Percentiles rank a stretch among this genome's conserved stretches.
These are phyloP conservation scores for Enteromius thamalakanensis DNA, from an alignment of 2,797 vertebrate genomes.

Conservation along the genomic window DNA sequence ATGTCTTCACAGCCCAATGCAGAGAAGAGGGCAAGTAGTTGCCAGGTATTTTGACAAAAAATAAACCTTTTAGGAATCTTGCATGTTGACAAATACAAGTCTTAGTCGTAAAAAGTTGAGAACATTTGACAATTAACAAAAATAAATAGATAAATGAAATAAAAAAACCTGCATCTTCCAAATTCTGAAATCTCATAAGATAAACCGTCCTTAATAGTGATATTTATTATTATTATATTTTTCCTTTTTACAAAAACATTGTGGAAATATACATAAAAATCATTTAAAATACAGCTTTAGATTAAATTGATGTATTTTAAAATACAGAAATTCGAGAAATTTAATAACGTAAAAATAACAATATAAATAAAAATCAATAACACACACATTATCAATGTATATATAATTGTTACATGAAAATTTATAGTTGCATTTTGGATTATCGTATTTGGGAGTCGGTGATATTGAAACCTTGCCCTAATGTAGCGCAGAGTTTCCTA, in stretches of 20 bases:
- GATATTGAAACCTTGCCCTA: background rate
- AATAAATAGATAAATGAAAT: background rate
- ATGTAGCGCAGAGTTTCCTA: background rate
- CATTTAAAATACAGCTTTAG: no score
- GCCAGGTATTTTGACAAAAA: constrained; percentile 18
- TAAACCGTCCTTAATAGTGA: no score
- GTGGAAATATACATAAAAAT: background rate
- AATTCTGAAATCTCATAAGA: background rate
- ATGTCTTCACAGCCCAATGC: background rate
- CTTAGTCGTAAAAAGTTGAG: background rate
- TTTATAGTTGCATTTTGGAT: background rate
- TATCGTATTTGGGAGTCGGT: no score
- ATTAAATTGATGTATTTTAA: background rate
- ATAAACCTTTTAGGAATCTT: background rate
- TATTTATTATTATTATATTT: no score
- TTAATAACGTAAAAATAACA: background rate
- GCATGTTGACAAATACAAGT: no score
- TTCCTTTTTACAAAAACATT: no score
- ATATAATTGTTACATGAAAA: background rate
- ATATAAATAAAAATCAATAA: background rate
- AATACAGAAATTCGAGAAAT: background rate
- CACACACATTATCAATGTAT: no score
- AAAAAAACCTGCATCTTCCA: background rate
- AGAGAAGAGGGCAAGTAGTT: constrained; percentile 11
- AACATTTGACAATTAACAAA: no score